phyloP scores from a whole-genome alignment of 2,113 vertebrate species.

The Podiceps cristatus region DNA sequence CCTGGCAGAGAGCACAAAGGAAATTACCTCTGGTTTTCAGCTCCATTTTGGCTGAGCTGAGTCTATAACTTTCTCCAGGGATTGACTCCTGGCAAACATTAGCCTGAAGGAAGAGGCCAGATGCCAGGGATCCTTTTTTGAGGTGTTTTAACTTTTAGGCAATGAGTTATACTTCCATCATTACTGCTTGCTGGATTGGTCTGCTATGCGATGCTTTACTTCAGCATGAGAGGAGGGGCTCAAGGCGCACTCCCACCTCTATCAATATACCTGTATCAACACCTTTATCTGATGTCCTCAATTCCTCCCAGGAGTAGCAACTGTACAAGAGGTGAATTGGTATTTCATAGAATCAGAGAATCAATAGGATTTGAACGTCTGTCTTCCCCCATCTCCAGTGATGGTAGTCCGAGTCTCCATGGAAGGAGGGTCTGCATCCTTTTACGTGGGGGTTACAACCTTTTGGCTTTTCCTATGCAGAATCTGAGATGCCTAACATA shows the following conservation, averaged over 20 bases:
- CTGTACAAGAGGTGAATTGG: not conserved
- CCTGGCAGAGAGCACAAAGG: not conserved
- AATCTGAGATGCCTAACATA: not conserved
- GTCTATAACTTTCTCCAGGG: not conserved
- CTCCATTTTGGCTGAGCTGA: not conserved
- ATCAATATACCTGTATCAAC: no score
- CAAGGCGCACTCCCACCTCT: not conserved
- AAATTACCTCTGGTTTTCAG: not conserved
- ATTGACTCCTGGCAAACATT: not conserved
- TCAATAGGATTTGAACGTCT: rapidly evolving
- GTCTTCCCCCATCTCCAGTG: not conserved
- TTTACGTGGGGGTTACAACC: not conserved
- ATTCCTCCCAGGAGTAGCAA: not conserved
- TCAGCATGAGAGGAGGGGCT: not conserved
- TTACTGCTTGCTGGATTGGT: no score
- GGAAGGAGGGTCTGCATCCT: not conserved
- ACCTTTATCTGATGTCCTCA: not conserved
- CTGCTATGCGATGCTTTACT: not conserved
- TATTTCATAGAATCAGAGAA: no score
- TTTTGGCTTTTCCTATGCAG: not conserved
- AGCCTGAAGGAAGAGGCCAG: not conserved
- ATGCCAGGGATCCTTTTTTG: not conserved
- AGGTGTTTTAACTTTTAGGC: no score
- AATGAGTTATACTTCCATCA: not conserved
- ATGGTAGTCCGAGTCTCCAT: not conserved